Percentiles rank a stretch among this genome's conserved stretches.
phyloP scores from a whole-genome alignment of 2,113 vertebrate genomes.

The Onychorhynchus coronatus region DNA sequence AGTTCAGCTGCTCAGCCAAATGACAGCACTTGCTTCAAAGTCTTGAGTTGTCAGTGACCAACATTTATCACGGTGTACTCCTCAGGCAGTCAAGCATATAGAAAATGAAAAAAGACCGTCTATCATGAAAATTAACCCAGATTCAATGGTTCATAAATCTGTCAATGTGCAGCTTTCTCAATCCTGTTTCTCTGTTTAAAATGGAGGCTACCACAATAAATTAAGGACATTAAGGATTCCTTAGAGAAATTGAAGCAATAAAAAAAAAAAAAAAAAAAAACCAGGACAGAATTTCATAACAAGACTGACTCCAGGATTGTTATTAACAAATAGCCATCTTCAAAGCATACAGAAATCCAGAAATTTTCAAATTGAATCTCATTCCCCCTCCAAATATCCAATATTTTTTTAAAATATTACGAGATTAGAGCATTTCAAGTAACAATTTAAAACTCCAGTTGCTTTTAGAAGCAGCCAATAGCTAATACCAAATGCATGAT shows the following conservation, averaged over 20 bases:
- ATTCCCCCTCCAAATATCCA: accelerated
- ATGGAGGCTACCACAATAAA: neutral
- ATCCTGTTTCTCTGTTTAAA: neutral
- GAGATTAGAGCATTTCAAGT: neutral
- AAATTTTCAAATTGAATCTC: neutral
- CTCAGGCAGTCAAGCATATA: neutral
- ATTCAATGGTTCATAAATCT: neutral
- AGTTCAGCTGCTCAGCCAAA: neutral
- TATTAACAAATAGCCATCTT: neutral
- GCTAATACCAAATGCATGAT: neutral
- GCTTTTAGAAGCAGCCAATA: neutral
- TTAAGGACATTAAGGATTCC: neutral
- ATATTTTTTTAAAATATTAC: accelerated
- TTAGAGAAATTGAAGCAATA: neutral
- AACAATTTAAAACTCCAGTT: neutral
- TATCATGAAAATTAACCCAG: neutral
- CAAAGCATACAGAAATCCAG: neutral
- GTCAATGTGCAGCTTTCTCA: neutral
- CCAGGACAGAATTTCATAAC: neutral
- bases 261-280: neutral
- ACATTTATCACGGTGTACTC: neutral
- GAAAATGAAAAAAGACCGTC: neutral
- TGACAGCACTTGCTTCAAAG: neutral
- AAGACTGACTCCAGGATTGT: neutral
- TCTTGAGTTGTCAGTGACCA: neutral